Percentiles rank a stretch among this genome's conserved stretches.
phyloP scores from a whole-genome alignment of 2,888 invertebrate species.

The Chrysodeixis includens region DNA sequence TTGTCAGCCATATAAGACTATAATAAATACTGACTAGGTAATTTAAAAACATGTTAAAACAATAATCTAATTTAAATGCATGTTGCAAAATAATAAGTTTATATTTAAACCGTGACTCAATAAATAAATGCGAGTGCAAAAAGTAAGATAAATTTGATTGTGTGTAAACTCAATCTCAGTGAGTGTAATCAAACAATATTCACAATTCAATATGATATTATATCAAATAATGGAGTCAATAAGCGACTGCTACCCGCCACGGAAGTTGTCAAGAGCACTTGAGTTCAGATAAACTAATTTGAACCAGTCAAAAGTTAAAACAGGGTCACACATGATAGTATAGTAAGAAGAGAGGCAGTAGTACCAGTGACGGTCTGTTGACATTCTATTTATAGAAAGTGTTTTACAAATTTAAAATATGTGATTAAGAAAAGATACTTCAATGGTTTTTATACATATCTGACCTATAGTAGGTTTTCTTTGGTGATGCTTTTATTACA shows the following conservation, averaged over 20 bases:
- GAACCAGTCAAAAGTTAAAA: constrained; percentile 76
- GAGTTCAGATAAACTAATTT: constrained; percentile 80
- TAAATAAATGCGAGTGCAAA: not conserved
- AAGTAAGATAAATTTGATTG: not conserved
- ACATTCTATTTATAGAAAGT: not conserved
- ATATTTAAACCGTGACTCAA: no score
- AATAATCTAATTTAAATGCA: no score
- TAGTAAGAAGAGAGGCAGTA: constrained; percentile 17
- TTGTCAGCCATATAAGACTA: no score
- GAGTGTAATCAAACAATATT: constrained; percentile 39
- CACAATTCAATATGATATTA: constrained; percentile 37
- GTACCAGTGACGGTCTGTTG: not conserved
- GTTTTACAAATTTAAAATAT: no score
- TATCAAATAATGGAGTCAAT: constrained; percentile 57
- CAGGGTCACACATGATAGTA: constrained; percentile 70
- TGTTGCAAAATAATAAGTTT: no score
- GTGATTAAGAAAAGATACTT: no score
- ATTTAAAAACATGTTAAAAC: no score
- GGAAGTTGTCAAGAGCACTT: constrained; percentile 83
- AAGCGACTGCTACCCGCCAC: constrained; percentile 63
- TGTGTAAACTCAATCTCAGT: constrained; percentile 20
- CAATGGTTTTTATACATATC: no score
- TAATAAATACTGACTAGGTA: no score
- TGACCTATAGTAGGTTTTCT: no score
- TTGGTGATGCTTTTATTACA: no score